phyloP scores from a whole-genome alignment of 2,888 invertebrate species.

The Ypsolopha sequella region DNA sequence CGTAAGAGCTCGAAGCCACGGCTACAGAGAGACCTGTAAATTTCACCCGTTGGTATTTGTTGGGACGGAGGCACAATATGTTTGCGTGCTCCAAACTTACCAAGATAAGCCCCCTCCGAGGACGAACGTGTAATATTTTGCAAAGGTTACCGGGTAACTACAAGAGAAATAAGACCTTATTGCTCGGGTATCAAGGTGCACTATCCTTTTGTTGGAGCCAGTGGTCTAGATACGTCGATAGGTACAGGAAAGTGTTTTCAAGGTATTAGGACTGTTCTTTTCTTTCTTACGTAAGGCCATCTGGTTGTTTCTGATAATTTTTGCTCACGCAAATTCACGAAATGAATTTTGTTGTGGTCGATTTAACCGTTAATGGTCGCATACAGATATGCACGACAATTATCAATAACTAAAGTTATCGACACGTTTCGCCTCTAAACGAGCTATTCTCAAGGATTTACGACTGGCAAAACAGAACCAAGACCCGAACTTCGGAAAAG shows the following conservation, averaged over 20 bases:
- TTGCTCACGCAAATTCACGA: too few species aligned
- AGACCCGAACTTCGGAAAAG: too few species aligned
- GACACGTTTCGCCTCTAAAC: too few species aligned
- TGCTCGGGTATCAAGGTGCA: background rate
- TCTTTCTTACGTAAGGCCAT: background rate
- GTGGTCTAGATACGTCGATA: constrained; percentile 22
- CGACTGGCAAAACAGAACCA: too few species aligned
- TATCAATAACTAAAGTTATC: too few species aligned
- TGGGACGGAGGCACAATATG: constrained; percentile 25
- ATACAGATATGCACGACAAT: too few species aligned
- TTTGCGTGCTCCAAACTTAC: constrained; percentile 36
- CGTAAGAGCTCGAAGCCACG: constrained; percentile 22
- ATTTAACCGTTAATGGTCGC: too few species aligned
- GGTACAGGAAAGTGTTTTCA: constrained; percentile 3
- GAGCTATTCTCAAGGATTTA: too few species aligned
- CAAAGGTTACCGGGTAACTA: constrained; percentile 24
- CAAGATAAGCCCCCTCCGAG: constrained; percentile 33
- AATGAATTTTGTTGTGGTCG: too few species aligned
- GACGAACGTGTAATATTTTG: constrained; percentile 30
- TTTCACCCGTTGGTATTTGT: constrained; percentile 24
- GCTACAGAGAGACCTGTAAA: constrained; percentile 27
- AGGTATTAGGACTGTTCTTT: background rate
- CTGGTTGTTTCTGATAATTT: background rate
- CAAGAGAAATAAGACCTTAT: constrained; percentile 23
- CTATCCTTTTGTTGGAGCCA: background rate